Conservation (phyloP, 2,113 vertebrate genomes). For the Lasiurus borealis region DNA sequence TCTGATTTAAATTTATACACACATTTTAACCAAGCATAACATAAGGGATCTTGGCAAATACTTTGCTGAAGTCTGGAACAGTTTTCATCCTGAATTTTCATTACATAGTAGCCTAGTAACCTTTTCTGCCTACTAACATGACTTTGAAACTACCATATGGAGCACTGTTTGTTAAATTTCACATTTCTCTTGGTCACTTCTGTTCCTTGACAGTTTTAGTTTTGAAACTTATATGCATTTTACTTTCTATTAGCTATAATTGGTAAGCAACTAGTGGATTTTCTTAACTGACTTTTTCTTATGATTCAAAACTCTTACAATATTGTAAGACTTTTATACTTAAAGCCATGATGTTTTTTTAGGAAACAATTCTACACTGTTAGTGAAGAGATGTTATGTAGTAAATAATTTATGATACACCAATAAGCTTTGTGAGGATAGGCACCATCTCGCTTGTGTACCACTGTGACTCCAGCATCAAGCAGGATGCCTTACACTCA, state of each 20-base stretch:
- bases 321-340: not conserved
- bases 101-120: not conserved
- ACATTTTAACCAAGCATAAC: not conserved
- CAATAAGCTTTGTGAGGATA: not conserved
- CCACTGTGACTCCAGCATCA: not conserved
- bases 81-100: not conserved
- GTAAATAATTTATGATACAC: not conserved
- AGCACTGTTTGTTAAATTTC: not conserved
- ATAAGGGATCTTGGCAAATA: not conserved
- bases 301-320: not conserved
- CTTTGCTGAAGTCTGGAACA: not conserved
- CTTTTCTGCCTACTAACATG: not conserved
- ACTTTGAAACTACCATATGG: not conserved
- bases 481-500: too few species aligned
- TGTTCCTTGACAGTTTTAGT: conserved; percentile 19
- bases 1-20: not conserved
- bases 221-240: conserved; percentile 25
- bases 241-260: not conserved
- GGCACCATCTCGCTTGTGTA: not conserved
- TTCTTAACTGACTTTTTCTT: not conserved
- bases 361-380: not conserved
- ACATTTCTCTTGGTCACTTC: not conserved
- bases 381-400: not conserved
- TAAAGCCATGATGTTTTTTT: conserved; percentile 29
- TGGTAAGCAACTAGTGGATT: not conserved